phyloP scores from a whole-genome alignment of 2,797 vertebrate species.

The Philypnodon macrostomus region DNA sequence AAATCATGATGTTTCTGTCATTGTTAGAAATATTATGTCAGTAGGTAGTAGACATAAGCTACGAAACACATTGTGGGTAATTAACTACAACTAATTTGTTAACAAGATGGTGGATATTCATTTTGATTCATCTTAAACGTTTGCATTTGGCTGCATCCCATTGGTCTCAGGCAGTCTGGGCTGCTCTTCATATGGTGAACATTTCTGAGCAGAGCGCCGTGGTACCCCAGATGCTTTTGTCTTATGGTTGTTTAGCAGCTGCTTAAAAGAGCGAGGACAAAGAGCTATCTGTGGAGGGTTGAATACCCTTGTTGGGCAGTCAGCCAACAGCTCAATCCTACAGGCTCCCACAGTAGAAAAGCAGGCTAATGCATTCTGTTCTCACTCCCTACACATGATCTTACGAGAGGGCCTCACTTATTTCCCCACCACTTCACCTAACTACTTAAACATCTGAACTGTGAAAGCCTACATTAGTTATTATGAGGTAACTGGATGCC shows the following conservation, averaged over 20 bases:
- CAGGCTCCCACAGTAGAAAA: conserved; percentile 70
- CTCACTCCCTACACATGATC: conserved; percentile 54
- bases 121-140: conserved; percentile 48
- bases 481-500: conserved; percentile 2
- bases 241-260: conserved; percentile 77
- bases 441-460: conserved; percentile 37
- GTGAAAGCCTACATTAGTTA: conserved; percentile 2
- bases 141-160: conserved; percentile 51
- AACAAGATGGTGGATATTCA: conserved; percentile 28
- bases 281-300: conserved; percentile 87
- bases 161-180: conserved; percentile 58
- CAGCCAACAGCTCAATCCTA: conserved; percentile 80
- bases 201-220: conserved; percentile 73
- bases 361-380: conserved; percentile 60
- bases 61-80: too few species aligned
- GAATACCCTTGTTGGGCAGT: conserved; percentile 83
- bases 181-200: conserved; percentile 69
- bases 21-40: too few species aligned
- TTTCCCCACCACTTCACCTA: conserved; percentile 36
- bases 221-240: conserved; percentile 86
- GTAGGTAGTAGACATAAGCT: too few species aligned
- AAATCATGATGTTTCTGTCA: too few species aligned
- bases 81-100: too few species aligned
- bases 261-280: conserved; percentile 82
- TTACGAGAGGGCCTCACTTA: conserved; percentile 25